Percentiles rank a stretch among this genome's conserved stretches.
phyloP scores from a whole-genome alignment of 2,113 vertebrate species.

The Pomatorhinus ruficollis region DNA sequence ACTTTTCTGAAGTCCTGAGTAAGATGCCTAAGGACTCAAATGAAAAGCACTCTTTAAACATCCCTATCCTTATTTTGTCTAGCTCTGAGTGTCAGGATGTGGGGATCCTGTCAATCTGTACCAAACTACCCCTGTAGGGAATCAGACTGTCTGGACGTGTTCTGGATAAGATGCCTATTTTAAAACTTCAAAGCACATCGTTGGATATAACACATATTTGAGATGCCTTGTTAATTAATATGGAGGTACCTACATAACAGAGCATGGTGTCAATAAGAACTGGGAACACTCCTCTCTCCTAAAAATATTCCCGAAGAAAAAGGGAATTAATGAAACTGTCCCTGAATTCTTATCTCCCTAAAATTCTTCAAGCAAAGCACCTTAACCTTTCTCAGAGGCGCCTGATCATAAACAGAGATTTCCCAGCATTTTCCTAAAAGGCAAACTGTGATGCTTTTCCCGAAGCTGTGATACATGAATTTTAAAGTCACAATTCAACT shows the following conservation, averaged over 20 bases:
- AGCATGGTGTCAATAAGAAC: neutral
- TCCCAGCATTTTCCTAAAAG: neutral
- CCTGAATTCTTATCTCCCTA: neutral
- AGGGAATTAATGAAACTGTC: neutral
- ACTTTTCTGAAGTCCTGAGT: neutral
- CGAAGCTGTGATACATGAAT: neutral
- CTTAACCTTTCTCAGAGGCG: neutral
- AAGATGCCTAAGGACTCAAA: neutral
- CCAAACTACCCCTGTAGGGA: neutral
- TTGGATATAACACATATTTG: neutral
- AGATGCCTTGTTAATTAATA: neutral
- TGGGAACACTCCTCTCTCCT: neutral
- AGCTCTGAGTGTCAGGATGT: neutral
- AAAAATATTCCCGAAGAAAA: neutral
- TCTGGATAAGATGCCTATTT: neutral
- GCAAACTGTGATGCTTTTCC: neutral
- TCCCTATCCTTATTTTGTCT: neutral
- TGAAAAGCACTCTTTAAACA: neutral
- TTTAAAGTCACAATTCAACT: neutral
- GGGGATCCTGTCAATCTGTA: neutral
- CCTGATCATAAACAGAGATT: neutral
- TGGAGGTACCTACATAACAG: neutral
- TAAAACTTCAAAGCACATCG: neutral
- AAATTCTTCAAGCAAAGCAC: neutral
- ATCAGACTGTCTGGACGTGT: neutral